Conservation (phyloP, 2,113 vertebrate species). For the Ardeotis arabs region DNA sequence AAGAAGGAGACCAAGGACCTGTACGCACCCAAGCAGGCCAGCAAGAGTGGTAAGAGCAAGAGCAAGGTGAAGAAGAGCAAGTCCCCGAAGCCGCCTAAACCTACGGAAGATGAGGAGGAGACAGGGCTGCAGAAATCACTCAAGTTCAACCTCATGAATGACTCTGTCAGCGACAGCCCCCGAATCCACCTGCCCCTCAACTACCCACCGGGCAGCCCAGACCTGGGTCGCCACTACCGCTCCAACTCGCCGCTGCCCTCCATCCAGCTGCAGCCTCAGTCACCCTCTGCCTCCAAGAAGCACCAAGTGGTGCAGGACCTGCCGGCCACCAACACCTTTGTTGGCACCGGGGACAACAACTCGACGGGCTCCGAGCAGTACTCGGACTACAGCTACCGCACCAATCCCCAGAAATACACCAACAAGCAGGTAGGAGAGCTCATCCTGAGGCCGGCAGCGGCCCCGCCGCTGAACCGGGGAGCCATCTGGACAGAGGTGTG, state of each 20-base stretch:
- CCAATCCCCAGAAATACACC: conserved; percentile 98
- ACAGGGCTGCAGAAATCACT: conserved; percentile 90
- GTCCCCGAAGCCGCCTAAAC: conserved; percentile 90
- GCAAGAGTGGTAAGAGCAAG: conserved; percentile 89
- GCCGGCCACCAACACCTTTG: conserved; percentile 96
- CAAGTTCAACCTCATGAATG: conserved; percentile 95
- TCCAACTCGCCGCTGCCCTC: conserved; percentile 96
- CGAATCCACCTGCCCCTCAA: conserved; percentile 96
- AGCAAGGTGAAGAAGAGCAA: conserved; percentile 92
- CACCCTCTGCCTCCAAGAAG: conserved; percentile 97
- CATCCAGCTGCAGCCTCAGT: conserved; percentile 97
- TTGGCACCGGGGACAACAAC: conserved; percentile 97
- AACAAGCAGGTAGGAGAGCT: conserved; percentile 99
- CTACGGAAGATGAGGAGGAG: conserved; percentile 92
- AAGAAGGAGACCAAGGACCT: conserved; percentile 98
- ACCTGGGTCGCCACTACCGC: conserved; percentile 95
- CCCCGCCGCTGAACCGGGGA: conserved; percentile 66
- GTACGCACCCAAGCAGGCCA: conserved; percentile 90
- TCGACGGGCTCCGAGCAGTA: conserved; percentile 98
- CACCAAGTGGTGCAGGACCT: conserved; percentile 99
- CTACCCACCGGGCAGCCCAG: conserved; percentile 93
- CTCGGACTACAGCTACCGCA: conserved; percentile 99
- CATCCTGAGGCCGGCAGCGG: conserved; percentile 81
- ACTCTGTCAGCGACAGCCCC: conserved; percentile 90
- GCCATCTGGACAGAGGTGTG: conserved; percentile 92